phyloP scores from a whole-genome alignment of 2,888 invertebrate genomes.

The Leptogaster cylindrica region DNA sequence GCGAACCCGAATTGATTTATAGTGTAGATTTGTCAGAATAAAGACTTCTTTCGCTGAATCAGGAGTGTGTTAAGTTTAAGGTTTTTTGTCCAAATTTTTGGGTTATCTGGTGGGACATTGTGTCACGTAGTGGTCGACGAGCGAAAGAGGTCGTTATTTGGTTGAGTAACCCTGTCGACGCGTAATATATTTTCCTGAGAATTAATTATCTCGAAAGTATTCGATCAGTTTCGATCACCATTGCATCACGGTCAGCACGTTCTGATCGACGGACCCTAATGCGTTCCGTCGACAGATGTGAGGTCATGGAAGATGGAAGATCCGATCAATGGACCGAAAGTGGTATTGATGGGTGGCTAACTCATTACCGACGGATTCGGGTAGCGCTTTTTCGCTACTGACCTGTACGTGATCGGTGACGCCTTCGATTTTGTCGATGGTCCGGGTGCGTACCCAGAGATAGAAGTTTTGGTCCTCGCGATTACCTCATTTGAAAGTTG shows the following conservation, averaged over 20 bases:
- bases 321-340: slow-evolving; percentile 25
- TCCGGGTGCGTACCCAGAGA: neutral
- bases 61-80: neutral
- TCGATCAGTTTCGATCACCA: slow-evolving; percentile 29
- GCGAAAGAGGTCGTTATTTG: neutral
- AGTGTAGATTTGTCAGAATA: slow-evolving; percentile 15
- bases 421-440: slow-evolving; percentile 34
- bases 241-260: neutral
- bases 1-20: slow-evolving; percentile 8
- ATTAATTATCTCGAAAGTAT: slow-evolving; percentile 27
- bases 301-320: neutral
- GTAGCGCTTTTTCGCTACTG: slow-evolving; percentile 38
- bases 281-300: slow-evolving; percentile 8
- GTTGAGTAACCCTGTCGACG: slow-evolving; percentile 37
- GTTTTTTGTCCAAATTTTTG: neutral
- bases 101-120: slow-evolving; percentile 1
- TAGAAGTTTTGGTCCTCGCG: slow-evolving; percentile 25
- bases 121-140: slow-evolving; percentile 16
- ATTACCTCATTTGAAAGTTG: slow-evolving; percentile 27
- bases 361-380: slow-evolving; percentile 32
- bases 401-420: slow-evolving; percentile 36
- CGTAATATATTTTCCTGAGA: slow-evolving; percentile 19
- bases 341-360: slow-evolving; percentile 32
- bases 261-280: slow-evolving; percentile 11
- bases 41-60: neutral